Conservation (phyloP, 2,888 invertebrate genomes). For the Theretra japonica region DNA sequence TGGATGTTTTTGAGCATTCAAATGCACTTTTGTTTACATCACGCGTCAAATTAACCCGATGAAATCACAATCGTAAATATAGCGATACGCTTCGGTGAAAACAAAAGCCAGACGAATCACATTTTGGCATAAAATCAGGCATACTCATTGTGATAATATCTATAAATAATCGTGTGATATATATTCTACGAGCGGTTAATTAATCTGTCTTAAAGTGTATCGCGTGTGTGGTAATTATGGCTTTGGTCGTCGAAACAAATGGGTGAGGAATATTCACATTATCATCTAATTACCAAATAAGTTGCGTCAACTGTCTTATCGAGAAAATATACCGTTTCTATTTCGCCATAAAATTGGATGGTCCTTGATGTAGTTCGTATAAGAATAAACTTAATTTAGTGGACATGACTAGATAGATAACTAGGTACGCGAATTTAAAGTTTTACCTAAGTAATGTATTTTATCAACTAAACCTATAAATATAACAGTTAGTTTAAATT, state of each 20-base stretch:
- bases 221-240: conserved; percentile 57
- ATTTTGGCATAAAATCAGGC: conserved; percentile 59
- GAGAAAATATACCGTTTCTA: not conserved
- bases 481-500: no score
- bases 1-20: not conserved
- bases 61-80: conserved; percentile 29
- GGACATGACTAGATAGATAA: not conserved
- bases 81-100: conserved; percentile 36
- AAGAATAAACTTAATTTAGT: not conserved
- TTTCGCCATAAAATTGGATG: not conserved
- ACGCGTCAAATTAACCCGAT: conserved; percentile 30
- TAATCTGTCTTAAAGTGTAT: conserved; percentile 47
- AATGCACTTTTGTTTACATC: conserved; percentile 20
- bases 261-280: conserved; percentile 59
- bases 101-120: conserved; percentile 48
- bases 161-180: conserved; percentile 52
- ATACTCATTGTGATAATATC: conserved; percentile 54
- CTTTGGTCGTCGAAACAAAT: conserved; percentile 62
- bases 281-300: conserved; percentile 30
- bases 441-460: no score
- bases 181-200: conserved; percentile 44
- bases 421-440: no score
- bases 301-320: not conserved
- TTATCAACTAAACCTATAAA: no score
- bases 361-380: not conserved